Conservation (phyloP, 1,140 invertebrate species). For the Panulirus ornatus region DNA sequence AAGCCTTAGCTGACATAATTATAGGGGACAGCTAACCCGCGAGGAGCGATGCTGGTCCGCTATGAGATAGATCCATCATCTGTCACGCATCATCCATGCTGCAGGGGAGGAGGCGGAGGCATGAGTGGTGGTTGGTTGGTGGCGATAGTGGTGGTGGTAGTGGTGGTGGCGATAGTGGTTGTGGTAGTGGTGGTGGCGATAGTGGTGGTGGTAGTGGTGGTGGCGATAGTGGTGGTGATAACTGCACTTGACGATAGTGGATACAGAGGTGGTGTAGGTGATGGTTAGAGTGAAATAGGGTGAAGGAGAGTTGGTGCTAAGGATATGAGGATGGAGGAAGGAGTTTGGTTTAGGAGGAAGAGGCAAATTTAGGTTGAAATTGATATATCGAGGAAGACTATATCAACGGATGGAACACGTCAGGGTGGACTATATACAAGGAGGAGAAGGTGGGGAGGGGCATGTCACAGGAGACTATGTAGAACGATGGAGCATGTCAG, state of each 20-base stretch:
- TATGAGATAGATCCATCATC: constrained; percentile 54
- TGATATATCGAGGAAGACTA: neutral
- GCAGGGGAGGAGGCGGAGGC: neutral
- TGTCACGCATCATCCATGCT: constrained; percentile 27
- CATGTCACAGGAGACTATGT: neutral
- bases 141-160: neutral
- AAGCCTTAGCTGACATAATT: constrained; percentile 54
- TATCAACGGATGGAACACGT: neutral
- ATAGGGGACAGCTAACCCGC: constrained; percentile 60
- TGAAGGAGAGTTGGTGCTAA: neutral
- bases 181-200: too few species aligned
- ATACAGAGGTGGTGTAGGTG: too few species aligned
- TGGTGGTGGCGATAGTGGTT: too few species aligned
- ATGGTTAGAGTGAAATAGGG: neutral
- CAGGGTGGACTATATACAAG: neutral
- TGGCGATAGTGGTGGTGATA: too few species aligned
- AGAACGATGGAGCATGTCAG: neutral
- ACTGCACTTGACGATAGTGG: too few species aligned
- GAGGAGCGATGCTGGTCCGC: constrained; percentile 42
- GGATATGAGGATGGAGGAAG: neutral
- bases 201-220: too few species aligned
- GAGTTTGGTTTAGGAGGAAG: neutral
- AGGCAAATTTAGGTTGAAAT: neutral
- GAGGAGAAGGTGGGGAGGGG: neutral
- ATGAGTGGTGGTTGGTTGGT: neutral